Percentiles rank a stretch among this genome's conserved stretches.
These are phyloP conservation scores for Armadillidium nasatum DNA, from an alignment of 1,140 invertebrate genomes.

Conservation along the genomic window DNA sequence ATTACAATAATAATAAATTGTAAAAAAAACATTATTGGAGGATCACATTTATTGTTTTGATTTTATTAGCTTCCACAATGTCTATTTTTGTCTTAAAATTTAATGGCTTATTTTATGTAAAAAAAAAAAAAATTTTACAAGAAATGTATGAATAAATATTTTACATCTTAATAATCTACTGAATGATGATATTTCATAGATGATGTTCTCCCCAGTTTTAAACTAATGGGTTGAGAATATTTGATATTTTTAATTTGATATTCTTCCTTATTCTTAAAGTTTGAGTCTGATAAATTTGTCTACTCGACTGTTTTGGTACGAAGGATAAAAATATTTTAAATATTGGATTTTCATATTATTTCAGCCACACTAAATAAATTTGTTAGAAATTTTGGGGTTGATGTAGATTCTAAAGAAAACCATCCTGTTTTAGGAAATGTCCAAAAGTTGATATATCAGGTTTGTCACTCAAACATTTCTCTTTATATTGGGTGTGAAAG, in stretches of 20 bases:
- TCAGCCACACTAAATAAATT: background rate
- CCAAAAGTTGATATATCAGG: background rate
- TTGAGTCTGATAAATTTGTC: background rate
- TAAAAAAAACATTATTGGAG: too few species aligned
- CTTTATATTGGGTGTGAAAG: too few species aligned
- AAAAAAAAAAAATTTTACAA: too few species aligned
- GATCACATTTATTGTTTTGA: too few species aligned
- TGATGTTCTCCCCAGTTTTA: background rate
- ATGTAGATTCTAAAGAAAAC: background rate
- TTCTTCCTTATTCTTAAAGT: background rate
- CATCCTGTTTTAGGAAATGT: background rate
- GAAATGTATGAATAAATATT: too few species aligned
- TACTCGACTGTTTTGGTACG: background rate
- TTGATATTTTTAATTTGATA: background rate
- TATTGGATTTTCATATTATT: background rate
- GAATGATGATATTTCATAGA: background rate
- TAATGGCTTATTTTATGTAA: too few species aligned
- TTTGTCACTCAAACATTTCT: background rate
- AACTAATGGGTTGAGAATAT: background rate
- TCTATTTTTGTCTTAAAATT: too few species aligned
- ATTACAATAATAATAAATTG: too few species aligned
- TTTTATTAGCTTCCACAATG: too few species aligned
- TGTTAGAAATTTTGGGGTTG: background rate
- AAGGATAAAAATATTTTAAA: background rate
- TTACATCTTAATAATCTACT: too few species aligned